phyloP scores from a whole-genome alignment of 2,113 vertebrate species.

The Bubo bubo region DNA sequence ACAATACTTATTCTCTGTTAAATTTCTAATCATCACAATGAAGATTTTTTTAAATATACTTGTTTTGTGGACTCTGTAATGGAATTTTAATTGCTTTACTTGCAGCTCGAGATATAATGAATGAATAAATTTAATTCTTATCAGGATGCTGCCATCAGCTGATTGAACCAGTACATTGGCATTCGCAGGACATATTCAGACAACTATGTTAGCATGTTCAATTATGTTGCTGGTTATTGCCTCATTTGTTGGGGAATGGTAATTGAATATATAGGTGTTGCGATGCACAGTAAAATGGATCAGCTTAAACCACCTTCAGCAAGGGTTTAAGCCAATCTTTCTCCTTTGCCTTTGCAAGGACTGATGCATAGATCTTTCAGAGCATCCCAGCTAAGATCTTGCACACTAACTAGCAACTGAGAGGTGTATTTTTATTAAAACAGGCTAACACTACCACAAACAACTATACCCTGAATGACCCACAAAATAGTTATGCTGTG shows the following conservation, averaged over 20 bases:
- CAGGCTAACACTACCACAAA: not conserved
- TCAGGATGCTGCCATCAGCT: not conserved
- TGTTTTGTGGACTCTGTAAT: not conserved
- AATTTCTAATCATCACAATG: not conserved
- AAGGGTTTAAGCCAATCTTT: not conserved
- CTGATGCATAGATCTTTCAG: not conserved
- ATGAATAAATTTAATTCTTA: not conserved
- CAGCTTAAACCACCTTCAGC: not conserved
- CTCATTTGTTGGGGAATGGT: not conserved
- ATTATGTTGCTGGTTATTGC: not conserved
- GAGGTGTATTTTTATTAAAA: not conserved
- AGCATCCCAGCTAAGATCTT: not conserved
- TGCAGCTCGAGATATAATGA: not conserved
- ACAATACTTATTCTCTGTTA: not conserved
- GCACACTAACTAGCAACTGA: not conserved
- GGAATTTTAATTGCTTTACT: conserved; percentile 37
- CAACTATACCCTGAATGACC: not conserved
- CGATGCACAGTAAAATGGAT: not conserved
- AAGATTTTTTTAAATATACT: not conserved
- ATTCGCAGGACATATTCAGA: not conserved
- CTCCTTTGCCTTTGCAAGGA: not conserved
- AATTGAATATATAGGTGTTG: not conserved
- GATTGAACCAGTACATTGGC: not conserved
- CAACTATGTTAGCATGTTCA: not conserved
- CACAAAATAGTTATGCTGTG: not conserved